Base-by-base conservation (phyloP, 2,888 invertebrate species). In the Oxycera nigricornis region DNA sequence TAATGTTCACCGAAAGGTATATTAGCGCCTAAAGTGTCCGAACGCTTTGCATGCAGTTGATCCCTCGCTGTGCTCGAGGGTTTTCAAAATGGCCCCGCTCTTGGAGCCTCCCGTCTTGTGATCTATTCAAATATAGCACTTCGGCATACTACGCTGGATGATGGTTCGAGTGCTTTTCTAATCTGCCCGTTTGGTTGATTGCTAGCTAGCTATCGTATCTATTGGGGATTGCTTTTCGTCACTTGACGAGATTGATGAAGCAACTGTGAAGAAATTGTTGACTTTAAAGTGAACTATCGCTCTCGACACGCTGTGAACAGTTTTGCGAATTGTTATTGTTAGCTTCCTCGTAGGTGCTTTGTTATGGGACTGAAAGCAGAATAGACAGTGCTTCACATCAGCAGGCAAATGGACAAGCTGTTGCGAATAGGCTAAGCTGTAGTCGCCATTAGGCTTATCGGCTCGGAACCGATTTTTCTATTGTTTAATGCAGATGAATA, bases 391-490 rank as follows among this genome's bases (percentile, higher is more conserved):
- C n/a, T n/a, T n/a, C n/a, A n/a, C n/a, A n/a, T n/a, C n/a, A n/a
- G n/a, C n/a, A n/a, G n/a, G n/a, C n/a, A n/a, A n/a, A n/a, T n/a
- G n/a, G n/a, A n/a, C n/a, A n/a, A n/a, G n/a, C n/a, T n/a, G n/a
- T n/a, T n/a, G n/a, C n/a, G n/a, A n/a, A n/a, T n/a, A n/a, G n/a
- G n/a, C n/a, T n/a, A 67, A 67, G 41, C 65, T 26, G 41, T 9
- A 26, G 24, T 41, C 17, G 39, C 26, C 65, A 67, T 67, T 67
- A 41, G 65, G 26, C 65, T 67, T 67, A 67, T 67, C 65, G 41
- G 46, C 11, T 41, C 24, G 65, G 65, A 67, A 67, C 65, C 20
- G 65, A 67, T 67, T 67, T 59, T 26, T 59, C 59, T 28, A 59
- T 59, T 59, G 59, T 59, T 59, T 59, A 59, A 59, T 26, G 30